These are phyloP conservation scores for Ryuthela nishihirai DNA, from an alignment of 2,888 invertebrate genomes.

Conservation along the genomic window DNA sequence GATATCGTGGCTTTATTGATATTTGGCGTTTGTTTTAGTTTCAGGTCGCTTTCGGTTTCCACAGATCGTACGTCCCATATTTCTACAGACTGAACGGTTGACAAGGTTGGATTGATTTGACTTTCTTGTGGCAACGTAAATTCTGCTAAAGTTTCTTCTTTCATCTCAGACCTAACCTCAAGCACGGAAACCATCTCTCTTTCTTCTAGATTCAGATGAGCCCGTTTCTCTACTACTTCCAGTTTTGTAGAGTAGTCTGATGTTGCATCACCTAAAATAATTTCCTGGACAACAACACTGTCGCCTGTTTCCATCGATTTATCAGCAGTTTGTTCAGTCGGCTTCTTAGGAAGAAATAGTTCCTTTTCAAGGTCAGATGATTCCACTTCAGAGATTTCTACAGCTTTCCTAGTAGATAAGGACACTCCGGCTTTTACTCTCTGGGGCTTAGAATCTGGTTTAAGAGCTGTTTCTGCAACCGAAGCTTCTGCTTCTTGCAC, in stretches of 20 bases:
- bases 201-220: constrained; percentile 7
- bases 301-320: constrained; percentile 6
- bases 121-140: constrained; percentile 13
- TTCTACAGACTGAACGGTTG: constrained; percentile 16
- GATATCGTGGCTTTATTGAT: constrained; percentile 10
- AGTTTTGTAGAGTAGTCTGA: constrained; percentile 3
- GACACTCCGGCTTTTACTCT: constrained; percentile 13
- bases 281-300: constrained; percentile 15
- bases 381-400: constrained; percentile 19
- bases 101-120: constrained; percentile 1
- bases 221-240: constrained; percentile 6
- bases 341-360: neutral
- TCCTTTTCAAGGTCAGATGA: constrained; percentile 2
- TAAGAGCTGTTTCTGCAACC: constrained; percentile 14
- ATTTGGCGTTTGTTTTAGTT: neutral
- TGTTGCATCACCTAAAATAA: constrained; percentile 5
- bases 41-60: constrained; percentile 18
- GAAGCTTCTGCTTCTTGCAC: constrained; percentile 24
- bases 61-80: constrained; percentile 8
- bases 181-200: constrained; percentile 20
- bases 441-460: constrained; percentile 15
- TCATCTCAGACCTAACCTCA: constrained; percentile 37
- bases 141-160: constrained; percentile 47
- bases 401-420: constrained; percentile 19
- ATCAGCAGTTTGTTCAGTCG: constrained; percentile 13